phyloP scores from a whole-genome alignment of 2,797 vertebrate genomes.

The Thaleichthys pacificus region DNA sequence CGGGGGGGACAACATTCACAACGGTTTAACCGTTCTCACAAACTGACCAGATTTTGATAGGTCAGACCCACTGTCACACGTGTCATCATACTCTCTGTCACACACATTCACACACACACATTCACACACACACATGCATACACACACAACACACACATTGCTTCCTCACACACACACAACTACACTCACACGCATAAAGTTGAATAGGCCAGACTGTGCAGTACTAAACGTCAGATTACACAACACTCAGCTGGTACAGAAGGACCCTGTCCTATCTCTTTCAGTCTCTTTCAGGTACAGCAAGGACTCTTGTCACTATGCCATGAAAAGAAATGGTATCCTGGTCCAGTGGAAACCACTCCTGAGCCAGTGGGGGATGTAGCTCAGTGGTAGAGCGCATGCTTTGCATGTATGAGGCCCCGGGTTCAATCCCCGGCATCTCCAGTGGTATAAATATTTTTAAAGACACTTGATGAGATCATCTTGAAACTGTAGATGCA shows the following conservation, averaged over 20 bases:
- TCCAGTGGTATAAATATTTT: slow-evolving; percentile 11
- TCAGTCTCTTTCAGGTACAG: background rate
- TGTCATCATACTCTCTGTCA: background rate
- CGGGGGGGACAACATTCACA: no score
- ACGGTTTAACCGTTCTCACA: no score
- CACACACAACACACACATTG: background rate
- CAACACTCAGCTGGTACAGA: slow-evolving; percentile 44
- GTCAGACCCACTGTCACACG: no score
- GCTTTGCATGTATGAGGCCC: slow-evolving; percentile 51
- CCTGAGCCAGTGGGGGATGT: slow-evolving; percentile 10
- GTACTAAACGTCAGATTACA: slow-evolving; percentile 45
- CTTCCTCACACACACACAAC: background rate
- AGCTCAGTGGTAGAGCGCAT: slow-evolving; percentile 48
- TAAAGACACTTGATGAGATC: background rate
- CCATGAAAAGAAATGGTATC: background rate
- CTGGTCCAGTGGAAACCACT: background rate
- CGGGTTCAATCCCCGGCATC: slow-evolving; percentile 50
- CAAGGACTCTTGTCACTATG: background rate
- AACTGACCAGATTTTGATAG: no score
- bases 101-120: background rate
- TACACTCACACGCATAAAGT: background rate
- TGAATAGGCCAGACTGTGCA: slow-evolving; percentile 26
- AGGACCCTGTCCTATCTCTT: slow-evolving; percentile 37
- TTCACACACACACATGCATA: slow-evolving; percentile 3
- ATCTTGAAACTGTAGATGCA: no score